Base-by-base conservation (phyloP, 2,797 vertebrate species). In the Artibeus lituratus region DNA sequence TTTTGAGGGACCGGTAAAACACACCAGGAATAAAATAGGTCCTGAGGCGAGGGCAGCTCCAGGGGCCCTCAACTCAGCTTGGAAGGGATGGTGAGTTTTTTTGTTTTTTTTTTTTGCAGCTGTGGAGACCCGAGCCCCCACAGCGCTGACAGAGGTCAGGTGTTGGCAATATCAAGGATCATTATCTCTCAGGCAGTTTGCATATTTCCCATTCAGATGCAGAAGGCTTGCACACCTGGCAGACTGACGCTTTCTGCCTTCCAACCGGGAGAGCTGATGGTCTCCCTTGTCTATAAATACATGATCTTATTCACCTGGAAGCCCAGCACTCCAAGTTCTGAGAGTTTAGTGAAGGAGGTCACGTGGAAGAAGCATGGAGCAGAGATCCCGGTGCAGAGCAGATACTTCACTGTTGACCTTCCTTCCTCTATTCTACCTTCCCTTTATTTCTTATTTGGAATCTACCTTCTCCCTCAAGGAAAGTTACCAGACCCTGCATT, bases 111-210 rank as follows among this genome's bases (percentile, higher is more conserved):
- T 76, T 76, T 76, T 77, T 77, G 74, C 19, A 21, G 32, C 19
- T 35, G 12, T 32, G 51, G 76, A 80, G 73, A 26, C 55, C 1
- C 78, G 90, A 93, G 72, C 44, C 59, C 39, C 73, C 10, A 3
- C 4, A 0, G 92, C 80, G 94, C 78, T 96, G 97, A 95, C 96
- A 94, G 94, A 90, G 90, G 95, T 94, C 91, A 81, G 92, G 77
- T 82, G 70, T 77, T 95, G 83, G 88, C 65, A 94, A 84, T 70
- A 83, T 83, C 44, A 59, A 83, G 81, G 78, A 53, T 55, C 29
- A 18, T 88, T 82, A 89, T 81, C 78, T 89, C 92, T 62, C 57
- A 72, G 76, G 70, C 78, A 81, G 70, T 81, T 73, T 3, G 0
- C 77, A 39, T 42, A 29, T 92, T 95, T 91, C 86, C 72, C 16